Percentiles rank a stretch among this genome's conserved stretches.
phyloP scores from a whole-genome alignment of 2,888 invertebrate species.

The Mimumesa dahlbomi region DNA sequence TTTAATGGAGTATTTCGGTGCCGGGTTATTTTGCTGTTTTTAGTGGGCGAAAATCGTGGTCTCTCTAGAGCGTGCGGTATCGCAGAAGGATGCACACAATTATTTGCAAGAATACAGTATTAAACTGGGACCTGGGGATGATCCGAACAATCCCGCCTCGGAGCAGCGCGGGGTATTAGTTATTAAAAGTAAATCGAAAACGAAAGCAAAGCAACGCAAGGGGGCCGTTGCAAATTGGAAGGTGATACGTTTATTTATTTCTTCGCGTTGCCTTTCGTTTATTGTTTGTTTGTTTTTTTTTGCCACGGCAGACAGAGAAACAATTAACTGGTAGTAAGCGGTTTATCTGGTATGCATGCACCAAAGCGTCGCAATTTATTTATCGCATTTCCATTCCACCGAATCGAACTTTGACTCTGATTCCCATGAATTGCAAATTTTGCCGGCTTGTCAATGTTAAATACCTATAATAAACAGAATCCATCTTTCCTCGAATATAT shows the following conservation, averaged over 20 bases:
- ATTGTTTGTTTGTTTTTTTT: too few relatives aligned
- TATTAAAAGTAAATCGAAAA: slow-evolving; percentile 98
- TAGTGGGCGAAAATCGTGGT: slow-evolving; percentile 99
- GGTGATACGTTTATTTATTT: too few relatives aligned
- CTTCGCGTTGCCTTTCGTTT: too few relatives aligned
- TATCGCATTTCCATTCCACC: slow-evolving; percentile 33
- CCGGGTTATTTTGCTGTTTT: slow-evolving; percentile 26
- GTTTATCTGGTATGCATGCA: background rate
- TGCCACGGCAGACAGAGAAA: too few relatives aligned
- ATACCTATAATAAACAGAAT: too few relatives aligned
- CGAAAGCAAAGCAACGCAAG: slow-evolving; percentile 96
- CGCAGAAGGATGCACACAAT: slow-evolving; percentile 93
- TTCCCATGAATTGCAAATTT: too few relatives aligned
- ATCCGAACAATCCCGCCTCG: slow-evolving; percentile 86
- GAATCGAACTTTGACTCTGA: slow-evolving; percentile 18
- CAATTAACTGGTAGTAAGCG: too few relatives aligned
- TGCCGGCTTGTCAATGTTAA: too few relatives aligned
- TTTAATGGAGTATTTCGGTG: background rate
- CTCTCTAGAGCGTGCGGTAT: slow-evolving; percentile 95
- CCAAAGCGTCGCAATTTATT: slow-evolving; percentile 29
- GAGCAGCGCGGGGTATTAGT: slow-evolving; percentile 98
- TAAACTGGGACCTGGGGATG: slow-evolving; percentile 90
- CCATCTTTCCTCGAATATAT: too few relatives aligned
- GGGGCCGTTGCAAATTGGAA: slow-evolving; percentile 99
- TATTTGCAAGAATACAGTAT: slow-evolving; percentile 98